These are phyloP conservation scores for Dysmachus trigonus DNA, from an alignment of 2,888 invertebrate genomes.

Conservation along the genomic window DNA sequence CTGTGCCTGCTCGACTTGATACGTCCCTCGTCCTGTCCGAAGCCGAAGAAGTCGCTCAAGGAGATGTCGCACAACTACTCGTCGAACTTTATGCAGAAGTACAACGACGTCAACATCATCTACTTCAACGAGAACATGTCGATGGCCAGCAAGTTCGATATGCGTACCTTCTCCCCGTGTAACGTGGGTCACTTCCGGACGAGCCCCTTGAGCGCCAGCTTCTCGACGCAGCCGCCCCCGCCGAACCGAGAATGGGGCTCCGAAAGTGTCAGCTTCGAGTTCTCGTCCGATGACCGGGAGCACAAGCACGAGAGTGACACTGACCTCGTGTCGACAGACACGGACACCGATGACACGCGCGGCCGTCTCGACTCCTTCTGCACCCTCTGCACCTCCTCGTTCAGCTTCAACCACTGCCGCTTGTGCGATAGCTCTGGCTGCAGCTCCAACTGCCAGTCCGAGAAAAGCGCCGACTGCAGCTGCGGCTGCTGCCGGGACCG, in stretches of 20 bases:
- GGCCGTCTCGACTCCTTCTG: conserved; percentile 60
- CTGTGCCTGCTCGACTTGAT: conserved; percentile 62
- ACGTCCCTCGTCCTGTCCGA: conserved; percentile 54
- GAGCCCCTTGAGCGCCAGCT: conserved; percentile 55
- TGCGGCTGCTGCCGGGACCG: conserved; percentile 53
- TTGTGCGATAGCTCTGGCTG: conserved; percentile 61
- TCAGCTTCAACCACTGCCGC: conserved; percentile 62
- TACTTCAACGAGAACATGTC: conserved; percentile 64
- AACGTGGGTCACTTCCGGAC: conserved; percentile 53
- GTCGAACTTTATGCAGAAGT: conserved; percentile 60
- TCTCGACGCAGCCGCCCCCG: conserved; percentile 45
- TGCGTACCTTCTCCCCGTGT: conserved; percentile 56
- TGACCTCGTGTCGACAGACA: neutral
- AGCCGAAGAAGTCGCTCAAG: conserved; percentile 61
- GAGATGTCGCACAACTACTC: conserved; percentile 60
- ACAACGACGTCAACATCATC: conserved; percentile 61
- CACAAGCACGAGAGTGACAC: conserved; percentile 42
- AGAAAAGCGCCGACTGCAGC: conserved; percentile 53
- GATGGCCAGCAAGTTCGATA: conserved; percentile 62
- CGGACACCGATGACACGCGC: neutral
- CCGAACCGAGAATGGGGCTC: conserved; percentile 52
- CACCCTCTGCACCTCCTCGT: conserved; percentile 63
- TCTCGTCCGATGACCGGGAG: conserved; percentile 58
- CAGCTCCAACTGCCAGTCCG: conserved; percentile 62
- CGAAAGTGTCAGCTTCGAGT: conserved; percentile 58